Evolutionary conservation across 2,888 invertebrate genomes (phyloP), one percentile per base, ranked within the genome.

Genomic region (Gastracanthus pulcherrimus): DNA sequence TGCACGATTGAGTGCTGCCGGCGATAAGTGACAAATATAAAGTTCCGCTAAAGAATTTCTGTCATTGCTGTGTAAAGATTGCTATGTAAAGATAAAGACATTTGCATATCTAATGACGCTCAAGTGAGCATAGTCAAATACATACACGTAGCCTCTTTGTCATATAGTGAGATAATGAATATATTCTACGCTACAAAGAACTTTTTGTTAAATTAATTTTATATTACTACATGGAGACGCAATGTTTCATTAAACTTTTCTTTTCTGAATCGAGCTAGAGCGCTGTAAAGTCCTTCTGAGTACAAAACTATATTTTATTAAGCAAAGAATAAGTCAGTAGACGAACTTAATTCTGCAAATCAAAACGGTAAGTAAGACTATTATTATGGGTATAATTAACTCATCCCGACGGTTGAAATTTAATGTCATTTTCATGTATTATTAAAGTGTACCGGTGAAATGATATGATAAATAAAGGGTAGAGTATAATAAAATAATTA

Each of bases 41-140:
- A 80, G 74, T 64, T 66, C 31, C 16, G 16, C 36, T 60, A 34
- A 78, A 77, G 64, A 67, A 78, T 80, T 70, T 74, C 62, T 78
- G 74, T 77, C 80, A 75, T 80, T 80, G 77, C 70, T 77, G 71
- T 80, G 72, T 80, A 82, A 80, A 77, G 80, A 80, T 77, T 70
- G 80, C 80, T 80, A 58, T 82, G 76, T 82, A 82, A 82, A 82
- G 80, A 82, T 82, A 77, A 82, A 82, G 80, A 77, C 77, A 82
- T 82, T 82, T 82, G 48, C 82, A 80, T 80, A 75, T 70, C 62
- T 71, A 80, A 82, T 80, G 48, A 74, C 16, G 58, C 62, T 64
- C 64, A 45, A 75, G 69, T 81, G 55, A 70, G 23, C 51, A 70
- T 70, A 78, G 62, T 64, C 36, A 58, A 75, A 72, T 74, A 55